A percentile compares a stretch with the other conserved stretches of the same genome.
Evolutionary conservation across 2,113 vertebrate genomes (phyloP).

Genomic region (Alligator sinensis): DNA sequence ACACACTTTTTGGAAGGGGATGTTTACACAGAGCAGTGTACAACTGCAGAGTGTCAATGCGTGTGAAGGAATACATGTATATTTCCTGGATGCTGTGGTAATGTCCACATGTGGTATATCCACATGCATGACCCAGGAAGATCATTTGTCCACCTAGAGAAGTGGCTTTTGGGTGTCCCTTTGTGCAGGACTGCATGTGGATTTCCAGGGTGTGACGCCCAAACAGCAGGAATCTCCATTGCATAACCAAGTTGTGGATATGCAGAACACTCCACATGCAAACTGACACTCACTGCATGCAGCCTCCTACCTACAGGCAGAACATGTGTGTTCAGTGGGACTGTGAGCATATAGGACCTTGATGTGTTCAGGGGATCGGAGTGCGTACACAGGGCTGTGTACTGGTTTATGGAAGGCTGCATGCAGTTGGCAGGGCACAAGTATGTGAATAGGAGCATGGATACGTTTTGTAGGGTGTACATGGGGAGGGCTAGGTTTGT

Average conservation of each 20-base stretch:
- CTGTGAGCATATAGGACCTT: background rate
- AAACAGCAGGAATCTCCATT: background rate
- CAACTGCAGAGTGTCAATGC: background rate
- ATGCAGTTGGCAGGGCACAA: background rate
- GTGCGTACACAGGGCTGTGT: background rate
- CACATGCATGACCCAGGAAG: constrained; percentile 6
- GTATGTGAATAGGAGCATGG: background rate
- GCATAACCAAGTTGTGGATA: background rate
- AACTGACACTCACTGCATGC: background rate
- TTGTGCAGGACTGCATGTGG: background rate
- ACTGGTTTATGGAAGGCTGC: background rate
- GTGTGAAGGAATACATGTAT: background rate
- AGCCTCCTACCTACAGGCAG: background rate
- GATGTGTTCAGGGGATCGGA: background rate
- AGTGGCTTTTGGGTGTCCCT: background rate
- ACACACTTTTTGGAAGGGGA: background rate
- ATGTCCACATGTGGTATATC: constrained; percentile 42
- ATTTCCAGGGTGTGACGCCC: background rate
- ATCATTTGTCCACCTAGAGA: background rate
- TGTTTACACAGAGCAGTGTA: background rate
- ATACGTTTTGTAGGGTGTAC: background rate
- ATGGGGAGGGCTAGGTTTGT: background rate
- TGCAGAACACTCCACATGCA: background rate
- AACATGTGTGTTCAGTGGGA: background rate
- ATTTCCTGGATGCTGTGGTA: background rate